Evolutionary conservation across 2,113 vertebrate genomes (phyloP).

Genomic region (Orthonyx spaldingii): DNA sequence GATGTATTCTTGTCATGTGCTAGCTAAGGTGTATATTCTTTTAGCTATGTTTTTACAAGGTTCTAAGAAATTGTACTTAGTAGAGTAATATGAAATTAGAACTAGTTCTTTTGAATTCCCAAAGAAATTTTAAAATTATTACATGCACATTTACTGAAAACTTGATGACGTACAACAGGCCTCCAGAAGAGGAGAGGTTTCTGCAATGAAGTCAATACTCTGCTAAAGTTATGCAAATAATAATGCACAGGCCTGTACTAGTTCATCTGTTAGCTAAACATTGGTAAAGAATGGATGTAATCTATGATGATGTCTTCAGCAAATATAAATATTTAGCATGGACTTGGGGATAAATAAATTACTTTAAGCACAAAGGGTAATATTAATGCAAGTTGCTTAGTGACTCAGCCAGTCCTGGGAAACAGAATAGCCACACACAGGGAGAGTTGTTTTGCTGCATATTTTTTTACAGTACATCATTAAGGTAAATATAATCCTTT

Average conservation of each 20-base stretch:
- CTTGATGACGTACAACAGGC: background rate
- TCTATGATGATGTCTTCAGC: conserved; percentile 11
- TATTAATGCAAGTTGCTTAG: background rate
- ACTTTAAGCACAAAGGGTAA: background rate
- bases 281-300: conserved; percentile 8
- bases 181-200: background rate
- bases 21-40: background rate
- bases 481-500: conserved; percentile 51
- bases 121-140: background rate
- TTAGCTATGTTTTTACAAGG: background rate
- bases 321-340: conserved; percentile 42
- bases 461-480: conserved; percentile 44
- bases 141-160: background rate
- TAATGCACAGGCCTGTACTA: background rate
- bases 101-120: background rate
- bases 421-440: background rate
- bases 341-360: conserved; percentile 31
- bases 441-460: conserved; percentile 47
- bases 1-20: background rate
- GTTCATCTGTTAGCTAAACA: conserved; percentile 6
- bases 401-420: conserved; percentile 29
- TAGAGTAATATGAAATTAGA: background rate
- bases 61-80: background rate
- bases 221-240: background rate
- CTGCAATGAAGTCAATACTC: background rate